Evolutionary conservation across 1,140 invertebrate genomes (phyloP).

Genomic region (Diploscapter pachys): DNA sequence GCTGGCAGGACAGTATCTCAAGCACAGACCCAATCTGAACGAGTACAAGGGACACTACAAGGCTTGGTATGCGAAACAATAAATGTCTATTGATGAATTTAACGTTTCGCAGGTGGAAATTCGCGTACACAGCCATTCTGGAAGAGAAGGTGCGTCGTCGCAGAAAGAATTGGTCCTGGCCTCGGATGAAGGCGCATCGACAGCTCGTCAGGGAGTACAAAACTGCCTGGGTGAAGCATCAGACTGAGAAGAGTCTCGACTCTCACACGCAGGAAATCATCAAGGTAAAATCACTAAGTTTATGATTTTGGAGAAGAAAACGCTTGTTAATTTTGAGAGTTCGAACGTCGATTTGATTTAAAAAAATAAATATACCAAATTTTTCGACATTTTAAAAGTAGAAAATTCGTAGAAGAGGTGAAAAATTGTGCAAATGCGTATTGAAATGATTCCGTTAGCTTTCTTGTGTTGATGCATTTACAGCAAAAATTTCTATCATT

Average conservation of each 20-base stretch:
- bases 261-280: conserved; percentile 58
- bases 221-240: conserved; percentile 72
- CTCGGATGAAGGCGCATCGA: conserved; percentile 77
- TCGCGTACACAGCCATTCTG: conserved; percentile 79
- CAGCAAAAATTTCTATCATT: conserved; percentile 52
- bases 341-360: no score
- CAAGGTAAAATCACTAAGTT: conserved; percentile 46
- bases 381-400: conserved; percentile 69
- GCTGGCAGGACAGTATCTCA: conserved; percentile 72
- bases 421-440: no score
- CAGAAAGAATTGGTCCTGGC: conserved; percentile 82
- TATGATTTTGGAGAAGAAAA: no score
- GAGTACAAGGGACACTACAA: conserved; percentile 75
- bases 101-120: conserved; percentile 73
- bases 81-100: conserved; percentile 12
- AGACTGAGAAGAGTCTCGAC: conserved; percentile 70
- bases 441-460: conserved; percentile 60
- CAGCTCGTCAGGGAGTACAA: conserved; percentile 66
- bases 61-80: conserved; percentile 67
- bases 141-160: conserved; percentile 75
- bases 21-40: conserved; percentile 75
- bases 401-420: conserved; percentile 70
- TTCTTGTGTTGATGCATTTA: conserved; percentile 55
- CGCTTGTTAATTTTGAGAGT: no score
- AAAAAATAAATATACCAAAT: no score